phyloP scores from a whole-genome alignment of 2,113 vertebrate genomes.

The Onychostoma macrolepis region DNA sequence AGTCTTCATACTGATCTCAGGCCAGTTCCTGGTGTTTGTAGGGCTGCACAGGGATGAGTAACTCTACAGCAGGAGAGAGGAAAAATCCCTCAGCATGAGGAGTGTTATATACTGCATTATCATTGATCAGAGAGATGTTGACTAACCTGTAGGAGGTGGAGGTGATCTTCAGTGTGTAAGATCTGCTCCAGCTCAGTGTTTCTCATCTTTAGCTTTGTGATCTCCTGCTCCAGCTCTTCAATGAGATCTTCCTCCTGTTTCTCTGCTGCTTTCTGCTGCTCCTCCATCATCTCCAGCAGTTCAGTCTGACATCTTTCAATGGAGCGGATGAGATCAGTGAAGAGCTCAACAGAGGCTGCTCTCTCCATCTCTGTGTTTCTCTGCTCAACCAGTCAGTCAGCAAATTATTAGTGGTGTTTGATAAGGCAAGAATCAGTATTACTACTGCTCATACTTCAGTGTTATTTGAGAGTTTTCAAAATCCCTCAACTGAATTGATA shows the following conservation, averaged over 20 bases:
- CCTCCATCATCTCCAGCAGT: background rate
- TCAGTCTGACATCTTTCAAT: background rate
- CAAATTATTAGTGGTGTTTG: background rate
- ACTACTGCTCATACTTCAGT: background rate
- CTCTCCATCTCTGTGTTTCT: background rate
- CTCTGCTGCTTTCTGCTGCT: background rate
- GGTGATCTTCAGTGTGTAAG: background rate
- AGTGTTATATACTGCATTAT: background rate
- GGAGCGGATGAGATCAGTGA: background rate
- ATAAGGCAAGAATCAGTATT: background rate
- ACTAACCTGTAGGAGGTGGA: background rate
- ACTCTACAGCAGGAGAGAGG: background rate
- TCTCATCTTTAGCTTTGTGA: background rate
- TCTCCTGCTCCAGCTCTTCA: background rate
- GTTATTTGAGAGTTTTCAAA: background rate
- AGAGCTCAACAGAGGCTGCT: background rate
- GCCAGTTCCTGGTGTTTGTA: background rate
- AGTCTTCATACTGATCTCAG: background rate
- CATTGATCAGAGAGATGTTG: background rate
- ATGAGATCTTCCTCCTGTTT: background rate
- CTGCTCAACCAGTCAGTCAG: background rate
- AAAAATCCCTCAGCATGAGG: background rate
- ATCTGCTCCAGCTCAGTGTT: background rate
- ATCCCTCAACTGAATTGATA: background rate
- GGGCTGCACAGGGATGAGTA: background rate